Conservation (phyloP, 2,113 vertebrate genomes). For the Sarotherodon lohbergeri region DNA sequence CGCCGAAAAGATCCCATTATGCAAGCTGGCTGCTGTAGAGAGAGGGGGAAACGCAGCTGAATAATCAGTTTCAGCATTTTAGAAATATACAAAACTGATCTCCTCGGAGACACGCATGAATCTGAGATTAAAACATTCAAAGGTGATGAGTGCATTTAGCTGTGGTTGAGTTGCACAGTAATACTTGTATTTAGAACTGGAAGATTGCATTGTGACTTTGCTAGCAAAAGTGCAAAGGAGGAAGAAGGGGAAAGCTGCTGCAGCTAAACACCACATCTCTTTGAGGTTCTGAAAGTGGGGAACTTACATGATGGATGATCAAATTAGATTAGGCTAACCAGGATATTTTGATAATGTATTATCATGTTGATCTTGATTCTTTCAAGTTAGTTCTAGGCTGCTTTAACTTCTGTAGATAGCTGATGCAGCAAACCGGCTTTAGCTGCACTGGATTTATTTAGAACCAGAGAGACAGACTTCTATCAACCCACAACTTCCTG, state of each 20-base stretch:
- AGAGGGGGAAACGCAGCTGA: not conserved
- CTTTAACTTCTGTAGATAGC: not conserved
- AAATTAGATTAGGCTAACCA: not conserved
- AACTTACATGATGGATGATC: not conserved
- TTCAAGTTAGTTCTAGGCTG: not conserved
- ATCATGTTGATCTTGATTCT: not conserved
- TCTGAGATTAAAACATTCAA: not conserved
- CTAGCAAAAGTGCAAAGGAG: not conserved
- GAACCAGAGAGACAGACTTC: not conserved
- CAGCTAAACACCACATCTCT: not conserved
- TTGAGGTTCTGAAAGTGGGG: not conserved
- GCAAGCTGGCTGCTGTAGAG: not conserved
- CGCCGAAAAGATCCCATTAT: slow-evolving; percentile 73
- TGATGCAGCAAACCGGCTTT: not conserved
- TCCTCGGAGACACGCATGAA: not conserved
- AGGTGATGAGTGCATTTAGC: not conserved
- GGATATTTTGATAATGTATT: not conserved
- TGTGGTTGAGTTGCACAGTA: not conserved
- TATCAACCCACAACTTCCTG: not conserved
- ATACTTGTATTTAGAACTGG: not conserved
- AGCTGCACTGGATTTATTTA: not conserved
- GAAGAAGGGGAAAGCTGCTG: not conserved
- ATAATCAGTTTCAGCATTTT: not conserved
- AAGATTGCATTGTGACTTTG: not conserved
- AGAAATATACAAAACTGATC: not conserved